These are phyloP conservation scores for Eidolon helvum DNA, from an alignment of 2,113 vertebrate species.

Conservation along the genomic window DNA sequence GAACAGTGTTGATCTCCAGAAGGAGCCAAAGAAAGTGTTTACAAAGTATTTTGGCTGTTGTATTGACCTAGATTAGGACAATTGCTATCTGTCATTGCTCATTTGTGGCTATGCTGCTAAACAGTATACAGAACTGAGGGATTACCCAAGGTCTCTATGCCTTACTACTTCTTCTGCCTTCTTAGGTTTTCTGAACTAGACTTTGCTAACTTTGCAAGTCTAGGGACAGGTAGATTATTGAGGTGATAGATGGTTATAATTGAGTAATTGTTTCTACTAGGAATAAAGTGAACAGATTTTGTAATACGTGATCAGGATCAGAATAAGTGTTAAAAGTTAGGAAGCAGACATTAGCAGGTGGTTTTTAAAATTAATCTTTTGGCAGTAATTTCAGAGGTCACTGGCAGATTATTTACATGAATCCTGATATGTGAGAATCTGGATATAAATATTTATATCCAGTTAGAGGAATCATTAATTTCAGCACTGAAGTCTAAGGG, in stretches of 20 bases:
- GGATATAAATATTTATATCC: background rate
- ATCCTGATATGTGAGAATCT: slow-evolving; percentile 14
- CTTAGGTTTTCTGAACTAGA: background rate
- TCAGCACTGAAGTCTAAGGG: slow-evolving; percentile 22
- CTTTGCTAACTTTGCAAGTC: slow-evolving; percentile 9
- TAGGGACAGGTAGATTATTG: background rate
- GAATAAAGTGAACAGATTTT: slow-evolving; percentile 27
- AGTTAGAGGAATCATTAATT: background rate
- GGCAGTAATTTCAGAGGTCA: slow-evolving; percentile 15
- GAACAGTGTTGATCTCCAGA: slow-evolving; percentile 44
- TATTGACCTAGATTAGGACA: slow-evolving; percentile 55
- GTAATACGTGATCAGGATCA: background rate
- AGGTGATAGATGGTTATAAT: slow-evolving; percentile 4
- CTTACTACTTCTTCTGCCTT: slow-evolving; percentile 3
- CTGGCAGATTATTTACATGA: background rate
- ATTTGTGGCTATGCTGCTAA: slow-evolving; percentile 21
- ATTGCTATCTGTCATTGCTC: slow-evolving; percentile 4
- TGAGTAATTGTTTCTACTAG: background rate
- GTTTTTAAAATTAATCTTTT: slow-evolving; percentile 38
- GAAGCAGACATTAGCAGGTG: background rate
- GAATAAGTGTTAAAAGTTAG: slow-evolving; percentile 28
- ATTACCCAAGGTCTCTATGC: background rate
- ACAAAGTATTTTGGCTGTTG: slow-evolving; percentile 41
- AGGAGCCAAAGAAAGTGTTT: slow-evolving; percentile 53
- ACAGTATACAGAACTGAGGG: background rate